Evolutionary conservation across 2,113 vertebrate species (phyloP).

Genomic region (Tachycineta bicolor): DNA sequence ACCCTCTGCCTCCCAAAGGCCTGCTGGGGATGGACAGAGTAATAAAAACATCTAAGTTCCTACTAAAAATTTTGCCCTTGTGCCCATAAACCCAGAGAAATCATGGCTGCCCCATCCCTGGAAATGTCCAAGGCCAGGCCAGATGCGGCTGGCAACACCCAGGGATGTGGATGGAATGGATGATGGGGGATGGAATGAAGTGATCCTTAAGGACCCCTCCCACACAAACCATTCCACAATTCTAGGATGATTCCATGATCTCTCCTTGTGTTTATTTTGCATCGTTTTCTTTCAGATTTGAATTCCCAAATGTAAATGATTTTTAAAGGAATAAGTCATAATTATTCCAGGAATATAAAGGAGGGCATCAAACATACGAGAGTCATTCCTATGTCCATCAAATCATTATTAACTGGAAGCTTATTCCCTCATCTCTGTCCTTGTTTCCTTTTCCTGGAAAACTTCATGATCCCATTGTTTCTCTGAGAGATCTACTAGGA

Average conservation of each 20-base stretch:
- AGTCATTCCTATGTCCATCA: not conserved
- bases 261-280: not conserved
- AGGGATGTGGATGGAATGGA: not conserved
- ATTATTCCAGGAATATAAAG: not conserved
- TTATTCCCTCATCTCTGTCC: not conserved
- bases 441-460: not conserved
- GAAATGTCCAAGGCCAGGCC: not conserved
- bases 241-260: not conserved
- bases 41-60: too few species aligned
- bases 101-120: not conserved
- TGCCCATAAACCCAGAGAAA: not conserved
- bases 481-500: not conserved
- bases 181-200: not conserved
- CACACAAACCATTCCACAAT: fast-evolving
- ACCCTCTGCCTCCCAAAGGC: too few species aligned
- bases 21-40: too few species aligned
- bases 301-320: not conserved
- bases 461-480: not conserved
- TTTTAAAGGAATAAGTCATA: not conserved
- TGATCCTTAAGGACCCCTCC: not conserved
- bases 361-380: not conserved
- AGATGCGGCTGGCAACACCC: too few species aligned
- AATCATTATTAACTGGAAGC: not conserved
- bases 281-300: not conserved
- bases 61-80: not conserved